Conservation (phyloP, 2,888 invertebrate genomes). For the Spilosoma lubricipeda region DNA sequence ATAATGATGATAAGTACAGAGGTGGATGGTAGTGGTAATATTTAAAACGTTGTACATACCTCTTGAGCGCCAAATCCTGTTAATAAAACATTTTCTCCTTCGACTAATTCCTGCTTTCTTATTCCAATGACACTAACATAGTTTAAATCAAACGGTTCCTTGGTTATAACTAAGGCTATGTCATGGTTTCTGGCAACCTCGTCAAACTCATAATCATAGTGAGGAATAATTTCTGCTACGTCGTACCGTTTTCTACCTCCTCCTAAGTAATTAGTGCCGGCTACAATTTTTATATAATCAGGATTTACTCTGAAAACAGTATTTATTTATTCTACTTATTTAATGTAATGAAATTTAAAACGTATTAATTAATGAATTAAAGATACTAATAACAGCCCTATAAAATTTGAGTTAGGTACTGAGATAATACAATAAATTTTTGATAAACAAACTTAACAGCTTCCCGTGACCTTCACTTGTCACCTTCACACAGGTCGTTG, state of each 20-base stretch:
- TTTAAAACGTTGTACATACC: constrained; percentile 50
- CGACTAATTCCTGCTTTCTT: constrained; percentile 52
- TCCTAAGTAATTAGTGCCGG: constrained; percentile 74
- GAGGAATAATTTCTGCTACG: constrained; percentile 60
- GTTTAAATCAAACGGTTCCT: constrained; percentile 60
- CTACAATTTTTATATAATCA: constrained; percentile 66
- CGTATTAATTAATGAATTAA: neutral
- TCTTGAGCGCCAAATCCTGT: constrained; percentile 75
- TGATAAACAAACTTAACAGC: too few relatives aligned
- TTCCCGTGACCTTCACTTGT: too few relatives aligned
- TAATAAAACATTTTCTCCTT: constrained; percentile 68
- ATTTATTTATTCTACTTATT: neutral
- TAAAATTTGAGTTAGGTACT: neutral
- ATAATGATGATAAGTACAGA: too few relatives aligned
- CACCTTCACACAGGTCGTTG: too few relatives aligned
- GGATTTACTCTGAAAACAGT: constrained; percentile 67
- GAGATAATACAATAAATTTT: too few relatives aligned
- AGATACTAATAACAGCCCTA: neutral
- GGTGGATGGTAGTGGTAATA: neutral
- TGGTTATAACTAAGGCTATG: constrained; percentile 71
- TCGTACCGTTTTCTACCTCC: constrained; percentile 61
- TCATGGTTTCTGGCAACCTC: constrained; percentile 64
- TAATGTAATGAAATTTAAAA: neutral
- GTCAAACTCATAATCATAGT: constrained; percentile 59
- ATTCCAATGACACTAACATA: constrained; percentile 59